phyloP scores from a whole-genome alignment of 2,888 invertebrate species.

The Pheosia tremula region DNA sequence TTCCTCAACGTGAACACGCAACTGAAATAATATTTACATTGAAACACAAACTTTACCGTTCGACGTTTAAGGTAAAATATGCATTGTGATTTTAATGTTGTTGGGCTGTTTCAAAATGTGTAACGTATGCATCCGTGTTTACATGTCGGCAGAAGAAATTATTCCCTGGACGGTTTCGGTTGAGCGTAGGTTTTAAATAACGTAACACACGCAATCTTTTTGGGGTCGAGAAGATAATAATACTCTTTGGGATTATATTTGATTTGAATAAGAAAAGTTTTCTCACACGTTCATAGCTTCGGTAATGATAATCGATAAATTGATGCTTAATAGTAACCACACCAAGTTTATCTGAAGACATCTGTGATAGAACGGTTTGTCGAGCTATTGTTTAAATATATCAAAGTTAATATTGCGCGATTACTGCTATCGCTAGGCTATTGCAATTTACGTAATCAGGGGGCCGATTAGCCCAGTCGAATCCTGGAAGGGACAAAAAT shows the following conservation, averaged over 20 bases:
- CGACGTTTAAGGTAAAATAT: slow-evolving; percentile 9
- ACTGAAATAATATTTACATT: neutral
- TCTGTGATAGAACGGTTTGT: too few species aligned
- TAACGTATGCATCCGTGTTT: slow-evolving; percentile 59
- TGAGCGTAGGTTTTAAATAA: slow-evolving; percentile 63
- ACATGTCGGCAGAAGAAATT: slow-evolving; percentile 72
- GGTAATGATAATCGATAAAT: neutral
- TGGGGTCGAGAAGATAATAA: slow-evolving; percentile 43
- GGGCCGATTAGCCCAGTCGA: too few species aligned
- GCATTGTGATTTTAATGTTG: neutral
- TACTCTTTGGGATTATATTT: slow-evolving; percentile 22
- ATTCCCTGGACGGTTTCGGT: slow-evolving; percentile 63
- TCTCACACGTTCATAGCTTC: neutral
- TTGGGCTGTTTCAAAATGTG: slow-evolving; percentile 24
- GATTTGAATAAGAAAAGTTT: slow-evolving; percentile 14
- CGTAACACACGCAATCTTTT: slow-evolving; percentile 45
- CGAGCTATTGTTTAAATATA: too few species aligned
- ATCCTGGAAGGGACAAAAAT: too few species aligned
- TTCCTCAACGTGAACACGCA: slow-evolving; percentile 15
- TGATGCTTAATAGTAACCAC: too few species aligned
- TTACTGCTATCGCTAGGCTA: too few species aligned
- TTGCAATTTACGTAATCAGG: too few species aligned
- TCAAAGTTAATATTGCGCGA: too few species aligned
- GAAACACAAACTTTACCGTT: neutral
- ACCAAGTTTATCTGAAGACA: too few species aligned